Conservation (phyloP, 2,797 vertebrate species). For the Poecilia picta region DNA sequence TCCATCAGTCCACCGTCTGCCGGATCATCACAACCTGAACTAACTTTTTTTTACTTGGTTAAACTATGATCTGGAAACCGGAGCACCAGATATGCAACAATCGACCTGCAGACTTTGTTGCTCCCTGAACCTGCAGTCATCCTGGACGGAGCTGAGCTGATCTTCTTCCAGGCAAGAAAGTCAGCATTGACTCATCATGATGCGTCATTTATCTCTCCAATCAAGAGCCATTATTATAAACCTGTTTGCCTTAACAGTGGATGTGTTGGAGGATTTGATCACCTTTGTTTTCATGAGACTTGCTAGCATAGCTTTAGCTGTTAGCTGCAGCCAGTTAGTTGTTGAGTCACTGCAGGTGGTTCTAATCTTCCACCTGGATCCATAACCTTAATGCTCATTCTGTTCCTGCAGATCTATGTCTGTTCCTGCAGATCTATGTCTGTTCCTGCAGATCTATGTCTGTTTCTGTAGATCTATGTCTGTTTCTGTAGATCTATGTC, state of each 20-base stretch:
- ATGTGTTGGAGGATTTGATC: background rate
- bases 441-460: too few relatives aligned
- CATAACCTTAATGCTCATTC: slow-evolving; percentile 69
- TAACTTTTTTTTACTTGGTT: too few relatives aligned
- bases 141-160: too few relatives aligned
- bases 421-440: too few relatives aligned
- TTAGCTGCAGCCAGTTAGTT: background rate
- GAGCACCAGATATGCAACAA: too few relatives aligned
- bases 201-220: background rate
- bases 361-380: slow-evolving; percentile 60
- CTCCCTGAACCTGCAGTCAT: too few relatives aligned
- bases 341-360: slow-evolving; percentile 33
- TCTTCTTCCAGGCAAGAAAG: background rate
- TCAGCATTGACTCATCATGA: background rate
- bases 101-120: too few relatives aligned
- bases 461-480: too few relatives aligned
- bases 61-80: too few relatives aligned
- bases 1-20: too few relatives aligned
- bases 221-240: background rate
- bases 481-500: slow-evolving; percentile 61
- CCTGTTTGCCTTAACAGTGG: background rate
- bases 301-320: slow-evolving; percentile 13
- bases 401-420: too few relatives aligned
- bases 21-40: too few relatives aligned
- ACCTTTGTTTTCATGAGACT: background rate